Evolutionary conservation across 2,113 vertebrate genomes (phyloP).

Genomic region (Mohoua ochrocephala): DNA sequence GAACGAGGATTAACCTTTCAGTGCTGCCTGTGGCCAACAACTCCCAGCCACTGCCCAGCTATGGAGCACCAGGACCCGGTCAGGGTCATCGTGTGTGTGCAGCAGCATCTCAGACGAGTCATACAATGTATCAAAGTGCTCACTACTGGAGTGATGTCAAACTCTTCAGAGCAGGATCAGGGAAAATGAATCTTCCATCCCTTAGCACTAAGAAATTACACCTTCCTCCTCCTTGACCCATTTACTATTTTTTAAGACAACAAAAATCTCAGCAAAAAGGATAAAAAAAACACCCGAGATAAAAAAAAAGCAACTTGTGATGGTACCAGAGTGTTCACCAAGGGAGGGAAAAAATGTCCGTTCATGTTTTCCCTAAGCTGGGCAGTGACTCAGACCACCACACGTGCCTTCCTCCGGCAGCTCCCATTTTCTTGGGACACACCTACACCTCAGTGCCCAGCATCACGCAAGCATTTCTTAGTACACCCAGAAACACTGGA

Average conservation of each 20-base stretch:
- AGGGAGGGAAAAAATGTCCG: neutral
- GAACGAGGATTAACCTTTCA: neutral
- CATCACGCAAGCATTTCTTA: neutral
- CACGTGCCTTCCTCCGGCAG: fast-evolving
- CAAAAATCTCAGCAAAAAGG: neutral
- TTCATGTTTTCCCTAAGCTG: fast-evolving
- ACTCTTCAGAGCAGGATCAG: neutral
- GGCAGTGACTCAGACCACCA: neutral
- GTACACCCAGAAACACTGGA: neutral
- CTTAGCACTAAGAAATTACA: neutral
- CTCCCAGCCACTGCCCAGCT: neutral
- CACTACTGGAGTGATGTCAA: neutral
- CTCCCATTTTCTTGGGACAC: neutral
- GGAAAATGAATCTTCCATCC: neutral
- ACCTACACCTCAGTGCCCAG: fast-evolving
- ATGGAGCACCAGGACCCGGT: fast-evolving
- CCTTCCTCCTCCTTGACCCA: neutral
- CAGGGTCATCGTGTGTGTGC: neutral
- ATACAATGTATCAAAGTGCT: fast-evolving
- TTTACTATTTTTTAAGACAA: neutral
- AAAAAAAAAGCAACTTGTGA: neutral
- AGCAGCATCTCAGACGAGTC: neutral
- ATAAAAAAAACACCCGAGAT: neutral
- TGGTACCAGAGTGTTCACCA: neutral
- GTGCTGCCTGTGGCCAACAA: neutral